A percentile compares a stretch with the other conserved stretches of the same genome.
Conservation (phyloP, 2,888 invertebrate genomes). For the Monopis laevigella region DNA sequence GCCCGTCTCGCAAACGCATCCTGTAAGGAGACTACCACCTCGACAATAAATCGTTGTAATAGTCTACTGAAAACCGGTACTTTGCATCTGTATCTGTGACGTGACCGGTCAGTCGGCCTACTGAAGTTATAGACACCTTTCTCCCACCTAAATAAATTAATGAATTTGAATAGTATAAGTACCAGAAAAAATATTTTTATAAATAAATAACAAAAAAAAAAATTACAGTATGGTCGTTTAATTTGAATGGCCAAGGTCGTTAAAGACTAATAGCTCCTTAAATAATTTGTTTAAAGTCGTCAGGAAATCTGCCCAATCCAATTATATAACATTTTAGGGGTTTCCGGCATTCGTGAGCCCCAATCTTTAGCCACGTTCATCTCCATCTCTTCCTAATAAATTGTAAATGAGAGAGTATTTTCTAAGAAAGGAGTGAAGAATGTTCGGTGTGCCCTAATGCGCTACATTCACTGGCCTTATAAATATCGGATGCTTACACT, state of each 20-base stretch:
- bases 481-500: too few relatives aligned
- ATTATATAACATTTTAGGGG: conserved; percentile 12
- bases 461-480: conserved; percentile 13
- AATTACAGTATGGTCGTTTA: background rate
- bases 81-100: too few relatives aligned
- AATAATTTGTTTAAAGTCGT: conserved; percentile 10
- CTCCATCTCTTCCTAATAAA: conserved; percentile 20
- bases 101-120: too few relatives aligned
- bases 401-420: conserved; percentile 14
- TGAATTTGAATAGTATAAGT: too few relatives aligned
- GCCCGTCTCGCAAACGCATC: too few relatives aligned
- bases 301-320: conserved; percentile 12
- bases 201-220: too few relatives aligned
- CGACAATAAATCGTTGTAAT: too few relatives aligned
- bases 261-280: background rate
- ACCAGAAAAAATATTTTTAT: too few relatives aligned
- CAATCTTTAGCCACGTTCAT: conserved; percentile 19
- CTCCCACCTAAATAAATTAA: too few relatives aligned
- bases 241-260: background rate
- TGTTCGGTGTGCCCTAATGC: conserved; percentile 16
- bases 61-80: too few relatives aligned
- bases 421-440: conserved; percentile 14
- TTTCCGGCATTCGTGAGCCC: conserved; percentile 15
- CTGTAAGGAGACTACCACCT: too few relatives aligned
- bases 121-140: too few relatives aligned